Base-by-base conservation (phyloP, 2,797 vertebrate genomes). In the Meriones psammophilus region DNA sequence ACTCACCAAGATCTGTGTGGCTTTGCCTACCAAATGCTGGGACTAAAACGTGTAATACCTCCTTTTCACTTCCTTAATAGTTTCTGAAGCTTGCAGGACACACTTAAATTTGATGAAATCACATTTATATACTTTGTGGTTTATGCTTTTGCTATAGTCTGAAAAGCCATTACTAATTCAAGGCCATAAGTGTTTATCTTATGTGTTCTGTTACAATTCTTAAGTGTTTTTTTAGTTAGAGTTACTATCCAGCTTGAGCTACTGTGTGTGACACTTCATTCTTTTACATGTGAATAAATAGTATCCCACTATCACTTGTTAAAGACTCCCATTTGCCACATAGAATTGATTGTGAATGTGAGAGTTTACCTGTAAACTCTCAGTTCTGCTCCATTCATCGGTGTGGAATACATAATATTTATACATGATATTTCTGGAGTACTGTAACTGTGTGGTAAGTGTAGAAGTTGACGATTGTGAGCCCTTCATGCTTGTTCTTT, bases 51-150 rank as follows among this genome's bases (percentile, higher is more conserved):
- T 56, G 46, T n/a, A 30, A 64, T 2, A 46, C 4, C 18, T 54
- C 5, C 46, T 89, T 79, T 93, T 69, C 46, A n/a, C 66, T 91
- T 95, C 94, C 13, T 85, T 77, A 46, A 22, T 87, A 1, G 28
- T 91, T 89, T 95, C 22, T 76, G 39, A 5, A 66, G 30, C 95
- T 96, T 73, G n/a, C 6, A 68, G 39, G 22, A 89, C 28, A 68
- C 1, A 87, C 46, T 60, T 68, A 62, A 71, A 78, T 96, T 95
- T 86, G 42, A n/a, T 92, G 46, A 95, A 85, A 30, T 80, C 12
- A 17, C 77, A 3, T 68, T 96, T 46, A 78, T 94, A n/a, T 64
- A 54, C 5, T 39, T 50, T n/a, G 36, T 91, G 83, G 26, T 68
- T 68, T 88, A 14, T 74, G 10, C 33, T 94, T 93, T 91, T 73